Conservation (phyloP, 2,113 vertebrate genomes). For the Pygoscelis antarcticus region DNA sequence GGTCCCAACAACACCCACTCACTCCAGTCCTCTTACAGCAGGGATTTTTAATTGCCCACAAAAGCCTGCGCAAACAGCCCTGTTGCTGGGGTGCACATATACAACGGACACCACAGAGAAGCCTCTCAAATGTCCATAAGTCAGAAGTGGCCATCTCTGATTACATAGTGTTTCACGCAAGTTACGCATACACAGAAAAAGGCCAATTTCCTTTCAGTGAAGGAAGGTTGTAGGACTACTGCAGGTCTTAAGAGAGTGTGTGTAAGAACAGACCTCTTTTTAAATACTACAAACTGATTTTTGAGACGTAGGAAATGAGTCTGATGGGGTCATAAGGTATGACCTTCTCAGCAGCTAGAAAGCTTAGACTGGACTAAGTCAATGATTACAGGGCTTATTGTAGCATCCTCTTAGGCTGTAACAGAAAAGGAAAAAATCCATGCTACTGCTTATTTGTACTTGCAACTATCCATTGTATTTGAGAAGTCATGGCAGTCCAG, state of each 20-base stretch:
- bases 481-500: no score
- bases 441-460: background rate
- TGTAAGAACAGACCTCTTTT: background rate
- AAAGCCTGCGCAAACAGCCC: background rate
- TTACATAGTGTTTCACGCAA: background rate
- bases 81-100: background rate
- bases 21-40: background rate
- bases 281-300: background rate
- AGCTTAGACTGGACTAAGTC: background rate
- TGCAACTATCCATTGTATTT: no score
- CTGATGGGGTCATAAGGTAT: background rate
- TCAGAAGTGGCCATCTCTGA: background rate
- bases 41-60: background rate
- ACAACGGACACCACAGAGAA: accelerated
- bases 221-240: background rate
- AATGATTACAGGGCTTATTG: background rate
- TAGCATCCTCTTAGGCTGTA: background rate
- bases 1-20: background rate
- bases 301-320: background rate
- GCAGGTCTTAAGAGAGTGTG: background rate
- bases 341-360: background rate
- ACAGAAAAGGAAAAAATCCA: background rate
- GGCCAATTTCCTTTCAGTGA: accelerated
- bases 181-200: background rate
- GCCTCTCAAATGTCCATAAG: background rate